Base-by-base conservation (phyloP, 2,888 invertebrate genomes). In the Ophion ellenae region DNA sequence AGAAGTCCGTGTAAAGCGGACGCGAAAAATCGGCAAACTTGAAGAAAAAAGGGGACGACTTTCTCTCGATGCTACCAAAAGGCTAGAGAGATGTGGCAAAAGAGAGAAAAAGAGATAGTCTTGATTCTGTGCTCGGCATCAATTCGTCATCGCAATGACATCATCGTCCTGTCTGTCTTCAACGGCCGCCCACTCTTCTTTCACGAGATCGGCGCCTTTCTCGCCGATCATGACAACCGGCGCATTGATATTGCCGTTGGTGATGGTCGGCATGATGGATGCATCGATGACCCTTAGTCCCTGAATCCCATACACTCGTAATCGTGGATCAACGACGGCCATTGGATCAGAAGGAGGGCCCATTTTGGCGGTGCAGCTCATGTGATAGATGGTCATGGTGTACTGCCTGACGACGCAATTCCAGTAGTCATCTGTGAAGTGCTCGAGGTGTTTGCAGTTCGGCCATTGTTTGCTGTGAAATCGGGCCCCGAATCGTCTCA, bases 161-260 rank as follows among this genome's bases (percentile, higher is more conserved):
- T 78, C 70, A 24, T 57, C 47, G 32, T 28, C 59, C n/a, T 93
- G 77, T 84, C 78, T 28, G 83, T 84, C 83, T 90, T 90, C 57
- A n/a, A 32, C 28, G 32, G 45, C 28, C 7, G 53, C 24, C 97
- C 97, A 97, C 57, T 96, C 95, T 74, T 96, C 95, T 92, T 97
- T 97, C 57, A 98, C 96, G 94, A 98, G 93, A 93, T 98, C 98
- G 1, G 98, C 96, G 0, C 97, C 98, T 91, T 98, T 98, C 92
- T 98, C 98, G 0, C 95, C 98, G 32, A 98, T 97, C 98, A 98
- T 98, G 47, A 98, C 97, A 0, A 96, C 96, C 0, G 98, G 98
- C 0, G 98, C 98, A 90, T 98, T 98, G 28, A 97, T 97, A 90
- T 98, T 98, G 0, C 98, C 98, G 91, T 97, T 98, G 0, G 97